A percentile compares a stretch with the other conserved stretches of the same genome.
phyloP scores from a whole-genome alignment of 2,888 invertebrate genomes.

The Cantharis rustica region DNA sequence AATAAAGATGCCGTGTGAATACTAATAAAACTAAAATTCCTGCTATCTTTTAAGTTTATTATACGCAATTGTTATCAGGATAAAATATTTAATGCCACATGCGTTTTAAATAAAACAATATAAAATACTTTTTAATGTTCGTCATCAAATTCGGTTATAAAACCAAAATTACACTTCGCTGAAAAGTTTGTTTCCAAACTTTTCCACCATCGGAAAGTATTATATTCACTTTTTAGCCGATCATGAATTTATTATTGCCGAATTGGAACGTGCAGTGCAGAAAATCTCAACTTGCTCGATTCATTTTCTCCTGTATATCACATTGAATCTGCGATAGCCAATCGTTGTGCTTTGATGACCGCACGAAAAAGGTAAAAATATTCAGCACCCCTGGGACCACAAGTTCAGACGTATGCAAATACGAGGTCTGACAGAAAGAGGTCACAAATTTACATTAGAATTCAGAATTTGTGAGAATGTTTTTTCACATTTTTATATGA shows the following conservation, averaged over 20 bases:
- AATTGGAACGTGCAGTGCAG: neutral
- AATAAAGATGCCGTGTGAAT: slow-evolving; percentile 21
- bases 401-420: neutral
- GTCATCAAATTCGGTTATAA: neutral
- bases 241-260: neutral
- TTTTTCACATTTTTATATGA: neutral
- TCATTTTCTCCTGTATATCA: neutral
- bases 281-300: neutral
- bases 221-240: neutral
- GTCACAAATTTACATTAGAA: neutral
- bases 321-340: neutral
- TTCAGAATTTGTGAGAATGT: neutral
- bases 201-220: neutral
- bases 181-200: neutral
- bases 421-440: neutral
- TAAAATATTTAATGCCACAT: neutral
- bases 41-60: neutral
- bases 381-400: neutral
- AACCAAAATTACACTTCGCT: neutral
- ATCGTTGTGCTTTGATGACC: neutral
- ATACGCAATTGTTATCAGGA: neutral
- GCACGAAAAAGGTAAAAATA: neutral
- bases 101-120: neutral
- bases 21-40: slow-evolving; percentile 1
- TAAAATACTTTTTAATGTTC: neutral